A percentile compares a stretch with the other conserved stretches of the same genome.
phyloP scores from a whole-genome alignment of 2,888 invertebrate species.

The Taenaris catops region DNA sequence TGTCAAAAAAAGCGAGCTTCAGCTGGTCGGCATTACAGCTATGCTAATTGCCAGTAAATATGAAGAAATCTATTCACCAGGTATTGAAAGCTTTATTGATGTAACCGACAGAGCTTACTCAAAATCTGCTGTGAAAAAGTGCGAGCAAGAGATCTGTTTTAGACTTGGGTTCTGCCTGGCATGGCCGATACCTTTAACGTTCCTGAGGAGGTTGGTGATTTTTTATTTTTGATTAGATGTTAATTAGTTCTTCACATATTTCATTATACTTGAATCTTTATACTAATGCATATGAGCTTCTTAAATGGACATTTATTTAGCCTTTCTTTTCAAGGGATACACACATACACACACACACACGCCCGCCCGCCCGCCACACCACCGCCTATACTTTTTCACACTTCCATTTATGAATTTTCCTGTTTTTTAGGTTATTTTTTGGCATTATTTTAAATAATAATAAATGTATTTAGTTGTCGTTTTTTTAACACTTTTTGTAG shows the following conservation, averaged over 20 bases:
- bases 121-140: conserved; percentile 87
- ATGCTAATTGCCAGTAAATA: conserved; percentile 96
- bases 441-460: no score
- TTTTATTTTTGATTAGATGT: background rate
- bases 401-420: no score
- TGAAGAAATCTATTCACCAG: conserved; percentile 95
- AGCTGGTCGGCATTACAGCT: conserved; percentile 93
- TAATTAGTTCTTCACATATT: background rate
- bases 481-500: no score
- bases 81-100: conserved; percentile 92
- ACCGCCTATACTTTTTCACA: no score
- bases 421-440: no score
- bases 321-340: no score
- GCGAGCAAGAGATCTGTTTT: conserved; percentile 90
- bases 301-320: no score
- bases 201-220: conserved; percentile 85
- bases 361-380: no score
- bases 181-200: conserved; percentile 92
- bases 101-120: conserved; percentile 94
- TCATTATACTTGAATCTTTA: no score
- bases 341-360: no score
- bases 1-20: conserved; percentile 85
- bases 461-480: no score
- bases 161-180: conserved; percentile 90
- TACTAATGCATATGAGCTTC: no score